These are phyloP conservation scores for Echinarachnius parma DNA, from an alignment of 53 echinoderm and acorn worm species.

Conservation along the genomic window DNA sequence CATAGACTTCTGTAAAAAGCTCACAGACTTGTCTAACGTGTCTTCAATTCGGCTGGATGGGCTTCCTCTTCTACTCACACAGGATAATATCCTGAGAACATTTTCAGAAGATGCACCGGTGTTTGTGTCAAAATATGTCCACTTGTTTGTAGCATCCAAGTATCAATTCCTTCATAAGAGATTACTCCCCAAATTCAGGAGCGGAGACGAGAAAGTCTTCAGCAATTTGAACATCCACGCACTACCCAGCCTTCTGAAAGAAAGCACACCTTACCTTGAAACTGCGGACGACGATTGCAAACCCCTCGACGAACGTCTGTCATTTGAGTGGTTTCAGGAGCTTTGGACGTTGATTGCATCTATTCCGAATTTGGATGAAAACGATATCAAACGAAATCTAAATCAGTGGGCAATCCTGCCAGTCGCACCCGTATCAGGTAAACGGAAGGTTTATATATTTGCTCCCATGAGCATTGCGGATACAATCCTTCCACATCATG, in stretches of 20 bases:
- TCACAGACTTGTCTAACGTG: no score
- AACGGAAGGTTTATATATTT: no score
- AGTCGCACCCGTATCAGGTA: no score
- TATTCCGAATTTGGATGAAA: no score
- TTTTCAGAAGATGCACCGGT: constrained; percentile 5
- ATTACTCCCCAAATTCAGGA: not conserved
- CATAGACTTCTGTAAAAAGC: constrained; percentile 9
- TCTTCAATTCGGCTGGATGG: no score
- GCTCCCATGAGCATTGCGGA: no score
- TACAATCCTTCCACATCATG: no score
- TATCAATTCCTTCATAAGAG: not conserved
- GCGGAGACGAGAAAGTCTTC: constrained; percentile 15
- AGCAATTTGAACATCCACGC: constrained; percentile 9
- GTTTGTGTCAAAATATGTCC: not conserved
- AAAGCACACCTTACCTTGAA: not conserved
- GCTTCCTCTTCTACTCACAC: constrained; percentile 7
- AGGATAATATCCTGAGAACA: not conserved
- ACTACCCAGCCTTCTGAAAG: not conserved
- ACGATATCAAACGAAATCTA: no score
- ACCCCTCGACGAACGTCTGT: not conserved
- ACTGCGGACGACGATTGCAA: not conserved
- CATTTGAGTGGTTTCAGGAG: constrained; percentile 4
- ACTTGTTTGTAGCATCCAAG: not conserved
- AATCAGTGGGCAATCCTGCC: no score
- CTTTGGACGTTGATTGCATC: constrained; percentile 10